Conservation (phyloP, 2,888 invertebrate genomes). For the Pristionchus maxplancki region DNA sequence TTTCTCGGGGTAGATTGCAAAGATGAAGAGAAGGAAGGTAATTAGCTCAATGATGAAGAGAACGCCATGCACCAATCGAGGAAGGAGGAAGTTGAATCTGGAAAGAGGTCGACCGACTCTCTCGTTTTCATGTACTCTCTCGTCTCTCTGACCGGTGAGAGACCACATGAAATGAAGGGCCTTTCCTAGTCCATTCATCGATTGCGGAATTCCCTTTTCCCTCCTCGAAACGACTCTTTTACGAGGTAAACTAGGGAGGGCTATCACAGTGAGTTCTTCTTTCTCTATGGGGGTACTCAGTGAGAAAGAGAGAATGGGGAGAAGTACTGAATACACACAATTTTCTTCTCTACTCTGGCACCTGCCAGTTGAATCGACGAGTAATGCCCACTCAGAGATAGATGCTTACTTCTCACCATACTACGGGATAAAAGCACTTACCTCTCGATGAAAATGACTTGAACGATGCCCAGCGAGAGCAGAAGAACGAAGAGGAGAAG, state of each 20-base stretch:
- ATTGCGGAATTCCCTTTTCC: background rate
- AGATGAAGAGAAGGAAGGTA: constrained; percentile 50
- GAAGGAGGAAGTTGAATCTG: constrained; percentile 51
- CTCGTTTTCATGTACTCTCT: no score
- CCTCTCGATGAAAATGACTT: constrained; percentile 49
- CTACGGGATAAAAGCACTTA: background rate
- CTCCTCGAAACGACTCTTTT: background rate
- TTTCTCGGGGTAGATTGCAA: constrained; percentile 48
- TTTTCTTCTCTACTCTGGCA: background rate
- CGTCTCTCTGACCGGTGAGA: no score
- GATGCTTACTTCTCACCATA: background rate
- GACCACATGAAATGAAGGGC: no score
- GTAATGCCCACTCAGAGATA: background rate
- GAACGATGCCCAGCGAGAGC: constrained; percentile 24
- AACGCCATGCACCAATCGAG: constrained; percentile 24
- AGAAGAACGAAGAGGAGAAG: constrained; percentile 41
- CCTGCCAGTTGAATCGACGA: background rate
- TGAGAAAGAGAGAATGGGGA: constrained; percentile 4
- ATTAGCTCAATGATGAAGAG: constrained; percentile 47
- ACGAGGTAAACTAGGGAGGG: constrained; percentile 23
- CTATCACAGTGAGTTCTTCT: background rate
- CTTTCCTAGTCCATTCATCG: background rate
- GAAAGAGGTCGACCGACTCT: no score
- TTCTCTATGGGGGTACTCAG: background rate
- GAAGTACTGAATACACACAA: constrained; percentile 33